phyloP scores from a whole-genome alignment of 2,797 vertebrate genomes.

The Peromyscus eremicus region DNA sequence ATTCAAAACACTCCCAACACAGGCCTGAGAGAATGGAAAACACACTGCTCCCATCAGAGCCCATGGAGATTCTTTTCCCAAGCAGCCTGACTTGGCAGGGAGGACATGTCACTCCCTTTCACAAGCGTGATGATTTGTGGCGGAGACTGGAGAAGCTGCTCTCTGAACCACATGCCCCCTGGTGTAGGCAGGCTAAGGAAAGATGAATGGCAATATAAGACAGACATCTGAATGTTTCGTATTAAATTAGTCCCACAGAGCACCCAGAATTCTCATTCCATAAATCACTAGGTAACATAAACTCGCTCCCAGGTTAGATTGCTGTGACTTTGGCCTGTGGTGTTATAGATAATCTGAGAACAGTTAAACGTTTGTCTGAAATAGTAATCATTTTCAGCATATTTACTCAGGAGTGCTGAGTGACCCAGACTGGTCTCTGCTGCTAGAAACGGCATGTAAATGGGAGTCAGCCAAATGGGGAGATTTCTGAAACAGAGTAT shows the following conservation, averaged over 20 bases:
- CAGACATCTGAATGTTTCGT: conserved; percentile 79
- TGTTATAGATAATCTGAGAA: conserved; percentile 79
- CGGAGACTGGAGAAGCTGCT: conserved; percentile 68
- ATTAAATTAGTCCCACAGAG: conserved; percentile 81
- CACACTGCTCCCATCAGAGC: background rate
- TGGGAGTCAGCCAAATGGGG: conserved; percentile 67
- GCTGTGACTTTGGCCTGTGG: conserved; percentile 74
- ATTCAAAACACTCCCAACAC: conserved; percentile 19
- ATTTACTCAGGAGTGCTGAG: conserved; percentile 61
- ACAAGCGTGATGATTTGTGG: conserved; percentile 79
- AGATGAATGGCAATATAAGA: conserved; percentile 78
- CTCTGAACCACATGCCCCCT: conserved; percentile 77
- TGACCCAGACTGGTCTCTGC: conserved; percentile 70
- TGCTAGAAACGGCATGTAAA: conserved; percentile 73
- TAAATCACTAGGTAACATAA: conserved; percentile 81
- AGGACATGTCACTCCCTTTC: conserved; percentile 62
- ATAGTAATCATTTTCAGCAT: conserved; percentile 64
- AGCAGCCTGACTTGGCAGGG: conserved; percentile 28
- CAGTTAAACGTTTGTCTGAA: conserved; percentile 81
- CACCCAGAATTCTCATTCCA: conserved; percentile 77
- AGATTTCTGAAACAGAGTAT: conserved; percentile 36
- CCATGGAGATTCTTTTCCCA: background rate
- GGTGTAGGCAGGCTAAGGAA: conserved; percentile 71
- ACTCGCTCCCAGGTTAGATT: conserved; percentile 72
- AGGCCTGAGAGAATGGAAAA: background rate